Evolutionary conservation across 2,113 vertebrate genomes (phyloP).

Genomic region (mouse (Mus musculus)): GRCm39 chr14:96956001-96956500

Average conservation of each 20-base stretch:
- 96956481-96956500: background rate
- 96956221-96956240: background rate
- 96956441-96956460: too few relatives aligned
- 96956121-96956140: conserved; percentile 65
- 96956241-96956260: background rate
- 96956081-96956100: background rate
- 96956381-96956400: background rate
- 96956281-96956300: background rate
- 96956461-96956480: background rate
- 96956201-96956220: background rate
- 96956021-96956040: conserved; percentile 5
- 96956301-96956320: background rate
- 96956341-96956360: background rate
- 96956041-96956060: conserved; percentile 17
- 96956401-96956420: background rate
- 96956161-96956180: conserved; percentile 43
- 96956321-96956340: background rate
- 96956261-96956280: background rate
- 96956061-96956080: conserved; percentile 48
- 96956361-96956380: background rate
- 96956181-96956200: conserved; percentile 29
- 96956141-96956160: conserved; percentile 54
- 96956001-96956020: background rate
- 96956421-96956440: background rate
- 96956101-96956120: conserved; percentile 60